Conservation (phyloP, 2,797 vertebrate species). For the Brachymystax lenok region DNA sequence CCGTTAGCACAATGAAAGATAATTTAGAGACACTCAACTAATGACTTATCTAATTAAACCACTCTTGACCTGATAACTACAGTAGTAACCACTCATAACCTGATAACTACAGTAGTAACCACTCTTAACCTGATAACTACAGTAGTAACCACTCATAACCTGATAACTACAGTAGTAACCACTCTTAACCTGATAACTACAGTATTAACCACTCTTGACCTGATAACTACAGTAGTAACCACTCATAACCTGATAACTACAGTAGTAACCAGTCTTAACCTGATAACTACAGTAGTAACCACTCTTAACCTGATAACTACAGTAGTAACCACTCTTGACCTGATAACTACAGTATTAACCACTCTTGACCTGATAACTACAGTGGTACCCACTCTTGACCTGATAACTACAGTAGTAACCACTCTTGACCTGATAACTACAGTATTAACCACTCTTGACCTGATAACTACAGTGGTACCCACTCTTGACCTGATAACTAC, state of each 20-base stretch:
- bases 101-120: background rate
- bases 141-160: background rate
- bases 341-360: background rate
- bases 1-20: background rate
- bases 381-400: background rate
- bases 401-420: background rate
- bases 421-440: background rate
- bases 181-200: background rate
- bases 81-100: background rate
- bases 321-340: background rate
- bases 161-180: background rate
- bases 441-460: background rate
- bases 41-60: background rate
- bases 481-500: background rate
- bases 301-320: background rate
- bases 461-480: background rate
- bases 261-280: background rate
- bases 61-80: background rate
- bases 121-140: background rate
- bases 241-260: background rate
- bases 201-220: background rate
- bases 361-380: background rate
- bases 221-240: background rate
- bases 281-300: background rate
- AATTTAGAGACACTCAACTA: background rate